Conservation (phyloP, 64 coral and sea anemone genomes). For the Actinia tenebrosa region DNA sequence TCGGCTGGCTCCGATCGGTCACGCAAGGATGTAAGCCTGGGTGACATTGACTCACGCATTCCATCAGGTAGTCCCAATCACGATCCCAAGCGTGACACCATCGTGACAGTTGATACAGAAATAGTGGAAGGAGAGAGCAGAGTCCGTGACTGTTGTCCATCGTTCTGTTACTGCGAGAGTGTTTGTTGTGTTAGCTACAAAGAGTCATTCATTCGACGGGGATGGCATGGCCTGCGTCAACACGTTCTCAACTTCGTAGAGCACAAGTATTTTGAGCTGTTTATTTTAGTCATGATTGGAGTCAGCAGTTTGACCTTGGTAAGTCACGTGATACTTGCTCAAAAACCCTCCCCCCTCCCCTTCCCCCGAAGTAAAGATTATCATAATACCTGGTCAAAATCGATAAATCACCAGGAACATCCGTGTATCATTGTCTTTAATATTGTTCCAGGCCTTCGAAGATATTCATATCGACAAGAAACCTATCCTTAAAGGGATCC, state of each 20-base stretch:
- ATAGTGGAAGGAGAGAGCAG: constrained; percentile 40
- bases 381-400: too few species aligned
- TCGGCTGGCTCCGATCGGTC: constrained; percentile 75
- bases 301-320: constrained; percentile 94
- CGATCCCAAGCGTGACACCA: constrained; percentile 91
- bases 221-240: constrained; percentile 68
- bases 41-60: constrained; percentile 91
- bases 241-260: constrained; percentile 70
- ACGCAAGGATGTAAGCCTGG: constrained; percentile 82
- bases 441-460: constrained; percentile 84
- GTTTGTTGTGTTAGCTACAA: constrained; percentile 67
- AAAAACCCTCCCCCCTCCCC: too few species aligned
- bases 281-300: constrained; percentile 88
- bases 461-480: constrained; percentile 56
- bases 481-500: constrained; percentile 7
- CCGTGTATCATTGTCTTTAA: too few species aligned
- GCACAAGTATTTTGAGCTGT: constrained; percentile 97
- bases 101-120: constrained; percentile 90
- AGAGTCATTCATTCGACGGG: constrained; percentile 73
- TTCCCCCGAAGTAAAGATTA: too few species aligned
- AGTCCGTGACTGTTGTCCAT: constrained; percentile 83
- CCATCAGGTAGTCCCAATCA: constrained; percentile 55
- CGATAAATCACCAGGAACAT: too few species aligned
- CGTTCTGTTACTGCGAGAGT: constrained; percentile 86
- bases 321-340: constrained; percentile 14